Evolutionary conservation across 1,140 invertebrate genomes (phyloP).

Genomic region (Plectrocnemia conspersa): DNA sequence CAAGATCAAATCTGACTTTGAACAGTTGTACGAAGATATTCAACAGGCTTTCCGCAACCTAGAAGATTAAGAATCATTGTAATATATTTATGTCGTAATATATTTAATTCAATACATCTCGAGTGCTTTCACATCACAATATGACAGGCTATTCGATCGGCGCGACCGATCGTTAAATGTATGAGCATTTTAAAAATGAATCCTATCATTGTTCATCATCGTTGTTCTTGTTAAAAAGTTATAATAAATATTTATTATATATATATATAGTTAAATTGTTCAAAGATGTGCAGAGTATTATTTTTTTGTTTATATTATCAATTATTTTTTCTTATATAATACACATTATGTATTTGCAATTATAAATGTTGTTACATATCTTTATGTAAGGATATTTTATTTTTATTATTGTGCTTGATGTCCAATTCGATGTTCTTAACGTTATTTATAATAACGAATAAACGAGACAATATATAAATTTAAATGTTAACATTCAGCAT

Average conservation of each 20-base stretch:
- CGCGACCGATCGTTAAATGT: not conserved
- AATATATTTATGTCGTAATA: conserved; percentile 24
- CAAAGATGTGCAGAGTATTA: conserved; percentile 32
- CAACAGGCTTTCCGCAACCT: conserved; percentile 96
- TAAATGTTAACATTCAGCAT: not conserved
- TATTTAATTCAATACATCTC: conserved; percentile 27
- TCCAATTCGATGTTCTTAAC: conserved; percentile 11
- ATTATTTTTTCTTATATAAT: no score
- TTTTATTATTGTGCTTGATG: not conserved
- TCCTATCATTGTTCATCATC: conserved; percentile 24
- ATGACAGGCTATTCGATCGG: conserved; percentile 8
- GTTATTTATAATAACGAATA: conserved; percentile 7
- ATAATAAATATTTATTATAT: conserved; percentile 33
- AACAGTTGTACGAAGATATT: conserved; percentile 92
- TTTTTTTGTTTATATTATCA: no score
- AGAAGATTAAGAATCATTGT: conserved; percentile 78
- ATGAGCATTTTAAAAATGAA: conserved; percentile 20
- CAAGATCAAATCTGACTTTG: conserved; percentile 96
- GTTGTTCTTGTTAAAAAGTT: conserved; percentile 33
- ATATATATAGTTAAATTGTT: conserved; percentile 23
- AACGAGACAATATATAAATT: conserved; percentile 10
- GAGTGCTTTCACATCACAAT: conserved; percentile 5
- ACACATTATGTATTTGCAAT: no score
- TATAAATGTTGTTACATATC: no score
- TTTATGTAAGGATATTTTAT: conserved; percentile 19